A percentile compares a stretch with the other conserved stretches of the same genome.
phyloP scores from a whole-genome alignment of 2,113 vertebrate genomes.

The Vulpes ferrilata region DNA sequence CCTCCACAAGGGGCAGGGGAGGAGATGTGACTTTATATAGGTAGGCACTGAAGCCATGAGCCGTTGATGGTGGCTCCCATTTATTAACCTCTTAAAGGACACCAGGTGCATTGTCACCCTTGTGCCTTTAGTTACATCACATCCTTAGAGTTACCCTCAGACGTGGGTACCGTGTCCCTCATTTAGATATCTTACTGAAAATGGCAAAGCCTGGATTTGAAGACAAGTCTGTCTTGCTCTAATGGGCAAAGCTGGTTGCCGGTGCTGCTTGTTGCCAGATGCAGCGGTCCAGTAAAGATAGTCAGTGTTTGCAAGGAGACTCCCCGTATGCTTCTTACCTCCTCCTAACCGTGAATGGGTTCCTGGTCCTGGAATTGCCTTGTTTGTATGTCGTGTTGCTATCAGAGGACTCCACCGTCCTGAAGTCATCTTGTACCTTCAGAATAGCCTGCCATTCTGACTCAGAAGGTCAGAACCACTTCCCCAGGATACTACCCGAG shows the following conservation, averaged over 20 bases:
- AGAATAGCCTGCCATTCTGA: neutral
- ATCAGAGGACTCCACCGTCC: neutral
- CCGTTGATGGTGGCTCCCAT: neutral
- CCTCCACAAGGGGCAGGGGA: neutral
- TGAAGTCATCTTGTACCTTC: neutral
- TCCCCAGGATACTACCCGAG: neutral
- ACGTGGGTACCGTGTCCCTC: neutral
- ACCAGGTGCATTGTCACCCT: neutral
- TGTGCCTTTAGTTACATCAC: neutral
- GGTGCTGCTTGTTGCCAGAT: too few relatives aligned
- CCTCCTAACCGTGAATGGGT: neutral
- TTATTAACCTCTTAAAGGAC: neutral
- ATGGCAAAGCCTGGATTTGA: neutral
- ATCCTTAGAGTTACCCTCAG: neutral
- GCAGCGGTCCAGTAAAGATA: fast-evolving
- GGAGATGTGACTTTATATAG: neutral
- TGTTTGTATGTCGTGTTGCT: neutral
- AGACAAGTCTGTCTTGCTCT: neutral
- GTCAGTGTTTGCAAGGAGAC: neutral
- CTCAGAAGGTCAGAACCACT: neutral
- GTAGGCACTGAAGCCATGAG: neutral
- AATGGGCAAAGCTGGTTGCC: neutral
- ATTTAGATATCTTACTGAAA: neutral
- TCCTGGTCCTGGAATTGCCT: neutral
- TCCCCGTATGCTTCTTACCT: neutral